phyloP scores from a whole-genome alignment of 2,797 vertebrate species.

The Acropternis orthonyx region DNA sequence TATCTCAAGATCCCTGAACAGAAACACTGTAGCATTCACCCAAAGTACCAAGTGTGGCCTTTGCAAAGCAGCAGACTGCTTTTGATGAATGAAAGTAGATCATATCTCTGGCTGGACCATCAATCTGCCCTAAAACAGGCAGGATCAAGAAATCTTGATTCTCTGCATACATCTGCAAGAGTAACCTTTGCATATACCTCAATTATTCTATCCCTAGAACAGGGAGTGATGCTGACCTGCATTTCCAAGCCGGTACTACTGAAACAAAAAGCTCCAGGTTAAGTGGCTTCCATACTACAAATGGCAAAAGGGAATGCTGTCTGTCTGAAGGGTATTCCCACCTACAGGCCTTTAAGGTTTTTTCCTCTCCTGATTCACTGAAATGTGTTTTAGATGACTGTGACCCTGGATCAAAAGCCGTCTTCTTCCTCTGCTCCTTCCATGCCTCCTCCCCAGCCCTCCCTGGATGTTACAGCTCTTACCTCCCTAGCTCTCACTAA shows the following conservation, averaged over 20 bases:
- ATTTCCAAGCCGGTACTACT: not conserved
- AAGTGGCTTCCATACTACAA: not conserved
- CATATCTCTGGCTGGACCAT: not conserved
- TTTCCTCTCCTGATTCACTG: not conserved
- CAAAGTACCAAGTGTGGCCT: rapidly evolving
- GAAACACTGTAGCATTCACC: not conserved
- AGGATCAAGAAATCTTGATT: not conserved
- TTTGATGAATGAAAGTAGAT: not conserved
- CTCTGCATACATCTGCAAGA: not conserved
- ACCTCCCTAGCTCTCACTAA: not conserved
- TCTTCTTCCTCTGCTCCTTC: not conserved
- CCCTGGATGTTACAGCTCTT: not conserved
- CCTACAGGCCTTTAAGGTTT: rapidly evolving
- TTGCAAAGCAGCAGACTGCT: not conserved
- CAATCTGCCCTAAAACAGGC: not conserved
- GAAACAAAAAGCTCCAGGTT: not conserved
- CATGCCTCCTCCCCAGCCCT: not conserved
- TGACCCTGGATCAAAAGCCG: not conserved
- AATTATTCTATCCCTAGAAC: not conserved
- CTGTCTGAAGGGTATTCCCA: not conserved
- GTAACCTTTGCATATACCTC: not conserved
- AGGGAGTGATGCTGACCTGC: not conserved
- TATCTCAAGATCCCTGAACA: not conserved
- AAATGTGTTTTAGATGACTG: not conserved
- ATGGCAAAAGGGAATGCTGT: not conserved